phyloP scores from a whole-genome alignment of 2,888 invertebrate species.

The Geotrupes spiniger region DNA sequence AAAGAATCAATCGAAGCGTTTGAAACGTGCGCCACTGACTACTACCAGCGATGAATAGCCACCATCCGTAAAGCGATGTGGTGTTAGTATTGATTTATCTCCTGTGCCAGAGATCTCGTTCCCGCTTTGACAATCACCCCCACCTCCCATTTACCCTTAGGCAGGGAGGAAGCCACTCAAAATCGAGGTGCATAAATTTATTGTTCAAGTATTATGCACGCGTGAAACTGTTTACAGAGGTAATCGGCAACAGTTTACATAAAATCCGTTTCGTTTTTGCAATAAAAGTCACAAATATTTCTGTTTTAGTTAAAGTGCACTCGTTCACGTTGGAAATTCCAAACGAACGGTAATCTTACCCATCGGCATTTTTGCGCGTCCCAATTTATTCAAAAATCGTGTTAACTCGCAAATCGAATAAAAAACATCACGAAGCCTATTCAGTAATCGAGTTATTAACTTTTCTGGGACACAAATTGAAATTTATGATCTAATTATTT shows the following conservation, averaged over 20 bases:
- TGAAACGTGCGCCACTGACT: slow-evolving; percentile 9
- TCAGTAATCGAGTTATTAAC: too few species aligned
- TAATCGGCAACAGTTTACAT: slow-evolving; percentile 36
- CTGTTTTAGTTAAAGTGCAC: too few species aligned
- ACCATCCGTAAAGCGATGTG: slow-evolving; percentile 38
- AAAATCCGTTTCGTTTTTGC: slow-evolving; percentile 25
- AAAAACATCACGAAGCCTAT: too few species aligned
- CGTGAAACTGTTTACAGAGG: slow-evolving; percentile 38
- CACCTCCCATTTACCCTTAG: slow-evolving; percentile 32
- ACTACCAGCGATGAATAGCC: slow-evolving; percentile 33
- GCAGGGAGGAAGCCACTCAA: slow-evolving; percentile 38
- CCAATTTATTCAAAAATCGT: too few species aligned
- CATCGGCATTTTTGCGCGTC: too few species aligned
- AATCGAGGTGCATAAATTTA: slow-evolving; percentile 42
- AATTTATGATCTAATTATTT: too few species aligned
- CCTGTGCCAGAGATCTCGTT: slow-evolving; percentile 34
- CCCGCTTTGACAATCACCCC: slow-evolving; percentile 31
- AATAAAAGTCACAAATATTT: too few species aligned
- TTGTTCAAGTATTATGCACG: slow-evolving; percentile 38
- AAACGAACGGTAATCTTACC: too few species aligned
- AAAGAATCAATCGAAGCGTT: too few species aligned
- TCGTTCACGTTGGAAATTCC: too few species aligned
- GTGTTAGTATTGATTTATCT: slow-evolving; percentile 43
- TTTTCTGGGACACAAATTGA: too few species aligned
- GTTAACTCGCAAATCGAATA: too few species aligned